phyloP scores from a whole-genome alignment of 2,113 vertebrate species.

The Lethenteron camtschaticum region DNA sequence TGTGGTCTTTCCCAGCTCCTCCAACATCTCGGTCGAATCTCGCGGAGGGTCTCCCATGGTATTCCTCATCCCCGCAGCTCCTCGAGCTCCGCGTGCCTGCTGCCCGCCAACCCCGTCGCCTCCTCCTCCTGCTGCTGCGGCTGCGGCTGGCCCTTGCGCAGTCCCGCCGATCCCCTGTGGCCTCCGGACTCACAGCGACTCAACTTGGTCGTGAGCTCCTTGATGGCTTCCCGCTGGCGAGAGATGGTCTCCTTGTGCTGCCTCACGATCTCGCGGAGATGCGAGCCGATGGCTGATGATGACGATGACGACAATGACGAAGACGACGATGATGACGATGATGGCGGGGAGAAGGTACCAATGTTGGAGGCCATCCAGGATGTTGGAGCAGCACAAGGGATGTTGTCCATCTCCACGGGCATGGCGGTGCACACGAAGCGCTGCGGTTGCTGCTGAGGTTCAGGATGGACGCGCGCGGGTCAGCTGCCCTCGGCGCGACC shows the following conservation, averaged over 20 bases:
- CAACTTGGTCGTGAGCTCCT: constrained; percentile 72
- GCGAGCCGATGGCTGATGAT: constrained; percentile 36
- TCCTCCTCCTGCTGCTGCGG: constrained; percentile 8
- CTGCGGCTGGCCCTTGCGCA: constrained; percentile 25
- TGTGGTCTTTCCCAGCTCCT: constrained; percentile 77
- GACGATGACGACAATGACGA: too few species aligned
- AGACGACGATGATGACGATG: too few species aligned
- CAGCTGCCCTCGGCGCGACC: too few species aligned
- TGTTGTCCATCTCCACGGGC: constrained; percentile 61
- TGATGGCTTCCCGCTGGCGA: constrained; percentile 79
- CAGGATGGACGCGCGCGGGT: too few species aligned
- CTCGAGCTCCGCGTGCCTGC: constrained; percentile 12
- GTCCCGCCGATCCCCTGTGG: constrained; percentile 21
- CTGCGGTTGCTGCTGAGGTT: not conserved
- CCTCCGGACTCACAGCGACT: constrained; percentile 74
- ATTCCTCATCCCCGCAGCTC: constrained; percentile 38
- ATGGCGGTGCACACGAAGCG: constrained; percentile 92
- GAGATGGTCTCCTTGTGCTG: constrained; percentile 91
- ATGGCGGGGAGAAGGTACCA: too few species aligned
- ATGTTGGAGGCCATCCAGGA: too few species aligned
- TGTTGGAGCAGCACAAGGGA: constrained; percentile 12
- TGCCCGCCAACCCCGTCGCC: too few species aligned
- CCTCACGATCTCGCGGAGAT: constrained; percentile 77
- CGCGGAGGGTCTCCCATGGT: constrained; percentile 78
- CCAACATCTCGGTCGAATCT: constrained; percentile 64